These are phyloP conservation scores for Euplexia lucipara DNA, from an alignment of 2,888 invertebrate species.

Conservation along the genomic window DNA sequence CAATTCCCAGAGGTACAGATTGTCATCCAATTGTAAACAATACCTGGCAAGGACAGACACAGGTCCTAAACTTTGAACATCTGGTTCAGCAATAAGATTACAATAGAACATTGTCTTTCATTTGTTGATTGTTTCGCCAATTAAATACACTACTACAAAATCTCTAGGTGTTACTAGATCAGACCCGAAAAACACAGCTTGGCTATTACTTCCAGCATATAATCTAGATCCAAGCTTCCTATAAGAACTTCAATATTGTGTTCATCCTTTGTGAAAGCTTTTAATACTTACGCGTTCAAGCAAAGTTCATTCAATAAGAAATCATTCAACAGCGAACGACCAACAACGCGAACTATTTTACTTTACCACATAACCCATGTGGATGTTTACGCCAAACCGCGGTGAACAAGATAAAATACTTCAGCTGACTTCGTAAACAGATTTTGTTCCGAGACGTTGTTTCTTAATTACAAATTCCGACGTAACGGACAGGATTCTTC, in stretches of 20 bases:
- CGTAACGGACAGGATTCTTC: constrained; percentile 76
- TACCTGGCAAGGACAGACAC: background rate
- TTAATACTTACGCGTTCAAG: constrained; percentile 25
- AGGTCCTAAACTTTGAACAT: constrained; percentile 17
- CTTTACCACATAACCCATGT: constrained; percentile 64
- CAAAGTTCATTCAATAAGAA: constrained; percentile 51
- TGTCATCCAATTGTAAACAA: constrained; percentile 2
- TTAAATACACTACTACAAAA: background rate
- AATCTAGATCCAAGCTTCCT: background rate
- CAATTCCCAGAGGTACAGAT: background rate
- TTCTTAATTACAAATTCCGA: constrained; percentile 87
- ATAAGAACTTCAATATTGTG: constrained; percentile 27
- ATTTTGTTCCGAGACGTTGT: constrained; percentile 81
- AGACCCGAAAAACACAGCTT: background rate
- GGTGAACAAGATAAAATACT: constrained; percentile 77
- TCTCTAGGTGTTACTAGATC: background rate
- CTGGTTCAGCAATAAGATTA: constrained; percentile 14
- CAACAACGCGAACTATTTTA: constrained; percentile 70
- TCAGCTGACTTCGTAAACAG: constrained; percentile 77
- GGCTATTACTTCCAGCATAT: background rate
- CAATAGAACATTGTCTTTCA: background rate
- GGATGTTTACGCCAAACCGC: constrained; percentile 66
- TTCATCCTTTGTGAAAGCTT: constrained; percentile 31
- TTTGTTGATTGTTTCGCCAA: constrained; percentile 13
- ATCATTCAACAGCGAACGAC: constrained; percentile 65